Evolutionary conservation across 2,113 vertebrate species (phyloP).

Genomic region (Amazona vittata): DNA sequence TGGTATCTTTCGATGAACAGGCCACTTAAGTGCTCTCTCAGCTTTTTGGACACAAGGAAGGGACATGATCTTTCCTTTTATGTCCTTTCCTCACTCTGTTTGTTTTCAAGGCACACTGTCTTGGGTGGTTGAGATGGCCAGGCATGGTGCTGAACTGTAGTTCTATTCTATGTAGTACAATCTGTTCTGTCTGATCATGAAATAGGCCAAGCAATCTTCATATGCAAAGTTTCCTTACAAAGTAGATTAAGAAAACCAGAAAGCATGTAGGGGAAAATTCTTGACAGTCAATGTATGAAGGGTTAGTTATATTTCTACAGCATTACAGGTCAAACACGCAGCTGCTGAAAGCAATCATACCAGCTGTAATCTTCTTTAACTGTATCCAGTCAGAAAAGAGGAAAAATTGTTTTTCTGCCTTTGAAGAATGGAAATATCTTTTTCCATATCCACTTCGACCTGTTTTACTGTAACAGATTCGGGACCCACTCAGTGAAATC

Average conservation of each 20-base stretch:
- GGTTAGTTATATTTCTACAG: slow-evolving; percentile 3
- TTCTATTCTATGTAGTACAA: not conserved
- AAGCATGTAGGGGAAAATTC: not conserved
- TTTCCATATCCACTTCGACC: slow-evolving; percentile 9
- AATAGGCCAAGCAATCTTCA: not conserved
- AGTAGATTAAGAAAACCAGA: not conserved
- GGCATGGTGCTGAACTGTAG: not conserved
- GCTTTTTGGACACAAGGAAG: not conserved
- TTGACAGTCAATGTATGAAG: not conserved
- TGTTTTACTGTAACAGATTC: slow-evolving; percentile 5
- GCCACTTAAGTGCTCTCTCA: not conserved
- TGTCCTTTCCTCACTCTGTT: not conserved
- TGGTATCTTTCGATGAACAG: not conserved
- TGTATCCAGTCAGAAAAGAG: slow-evolving; percentile 37
- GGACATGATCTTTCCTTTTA: not conserved
- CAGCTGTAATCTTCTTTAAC: slow-evolving; percentile 43
- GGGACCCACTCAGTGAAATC: slow-evolving; percentile 16
- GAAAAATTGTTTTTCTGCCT: slow-evolving; percentile 54
- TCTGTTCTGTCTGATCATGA: not conserved
- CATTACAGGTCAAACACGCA: slow-evolving; percentile 15
- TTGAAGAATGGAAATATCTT: slow-evolving; percentile 42
- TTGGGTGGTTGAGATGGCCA: not conserved
- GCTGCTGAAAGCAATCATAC: slow-evolving; percentile 18
- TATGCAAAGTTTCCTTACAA: not conserved
- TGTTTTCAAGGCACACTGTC: not conserved